phyloP scores from a whole-genome alignment of 2,113 vertebrate species.

The Sorex fumeus region DNA sequence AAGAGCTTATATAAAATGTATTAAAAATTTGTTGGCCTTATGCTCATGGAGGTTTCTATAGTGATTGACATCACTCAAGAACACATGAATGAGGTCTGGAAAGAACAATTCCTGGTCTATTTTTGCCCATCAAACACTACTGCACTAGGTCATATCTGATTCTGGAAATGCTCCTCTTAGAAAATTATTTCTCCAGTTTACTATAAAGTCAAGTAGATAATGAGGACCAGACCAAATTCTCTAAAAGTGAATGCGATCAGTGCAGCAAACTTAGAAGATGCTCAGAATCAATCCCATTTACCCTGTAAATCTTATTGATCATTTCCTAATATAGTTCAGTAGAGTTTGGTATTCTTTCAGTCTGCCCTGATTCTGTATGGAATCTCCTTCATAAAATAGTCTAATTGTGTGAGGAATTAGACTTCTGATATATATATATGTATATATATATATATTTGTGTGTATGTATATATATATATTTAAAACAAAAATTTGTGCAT shows the following conservation, averaged over 20 bases:
- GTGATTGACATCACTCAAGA: neutral
- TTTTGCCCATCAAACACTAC: neutral
- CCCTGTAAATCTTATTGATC: neutral
- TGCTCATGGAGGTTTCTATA: neutral
- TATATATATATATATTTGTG: no score
- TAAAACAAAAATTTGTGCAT: no score
- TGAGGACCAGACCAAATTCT: neutral
- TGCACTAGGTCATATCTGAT: neutral
- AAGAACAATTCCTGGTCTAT: neutral
- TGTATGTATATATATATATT: no score
- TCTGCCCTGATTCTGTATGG: neutral
- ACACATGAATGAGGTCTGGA: neutral
- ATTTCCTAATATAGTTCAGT: neutral
- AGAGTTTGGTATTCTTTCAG: neutral
- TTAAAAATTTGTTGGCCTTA: conserved; percentile 3
- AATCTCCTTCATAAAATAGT: neutral
- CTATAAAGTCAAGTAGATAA: neutral
- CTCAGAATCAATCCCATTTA: neutral
- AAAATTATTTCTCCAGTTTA: neutral
- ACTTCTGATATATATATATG: no score
- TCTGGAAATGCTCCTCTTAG: neutral
- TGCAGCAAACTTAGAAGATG: neutral
- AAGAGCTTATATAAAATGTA: neutral
- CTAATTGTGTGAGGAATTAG: neutral
- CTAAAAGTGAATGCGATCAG: neutral